Evolutionary conservation across 2,797 vertebrate genomes (phyloP).

Genomic region (Melanogrammus aeglefinus): DNA sequence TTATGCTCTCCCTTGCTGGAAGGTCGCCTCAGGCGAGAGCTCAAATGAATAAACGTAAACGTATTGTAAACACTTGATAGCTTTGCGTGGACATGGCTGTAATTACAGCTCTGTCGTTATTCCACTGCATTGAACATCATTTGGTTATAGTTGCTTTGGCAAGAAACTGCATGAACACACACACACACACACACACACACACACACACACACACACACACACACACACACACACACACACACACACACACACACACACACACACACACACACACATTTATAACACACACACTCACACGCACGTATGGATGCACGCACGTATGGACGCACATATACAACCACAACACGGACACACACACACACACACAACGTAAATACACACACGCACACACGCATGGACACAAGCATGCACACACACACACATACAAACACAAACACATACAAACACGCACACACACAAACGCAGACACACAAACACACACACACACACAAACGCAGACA

Average conservation of each 20-base stretch:
- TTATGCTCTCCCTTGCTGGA: background rate
- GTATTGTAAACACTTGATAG: background rate
- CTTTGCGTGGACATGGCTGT: too few relatives aligned
- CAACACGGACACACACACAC: conserved; percentile 20
- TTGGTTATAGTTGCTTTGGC: background rate
- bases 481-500: conserved; percentile 5
- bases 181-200: conserved; percentile 4
- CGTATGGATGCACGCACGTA: background rate
- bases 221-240: too few relatives aligned
- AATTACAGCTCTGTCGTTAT: background rate
- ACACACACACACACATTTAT: too few relatives aligned
- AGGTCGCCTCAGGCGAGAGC: background rate
- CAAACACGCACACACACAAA: too few relatives aligned
- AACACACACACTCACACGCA: conserved; percentile 6
- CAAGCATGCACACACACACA: conserved; percentile 8
- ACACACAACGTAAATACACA: background rate
- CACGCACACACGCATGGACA: background rate
- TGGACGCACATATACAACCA: background rate
- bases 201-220: too few relatives aligned
- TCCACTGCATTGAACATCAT: background rate
- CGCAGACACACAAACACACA: conserved; percentile 15
- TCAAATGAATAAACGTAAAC: background rate
- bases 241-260: too few relatives aligned
- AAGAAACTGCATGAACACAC: conserved; percentile 4
- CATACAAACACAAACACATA: background rate